These are phyloP conservation scores for Globodera ellingtonae DNA, from an alignment of 1,140 invertebrate genomes.

Conservation along the genomic window DNA sequence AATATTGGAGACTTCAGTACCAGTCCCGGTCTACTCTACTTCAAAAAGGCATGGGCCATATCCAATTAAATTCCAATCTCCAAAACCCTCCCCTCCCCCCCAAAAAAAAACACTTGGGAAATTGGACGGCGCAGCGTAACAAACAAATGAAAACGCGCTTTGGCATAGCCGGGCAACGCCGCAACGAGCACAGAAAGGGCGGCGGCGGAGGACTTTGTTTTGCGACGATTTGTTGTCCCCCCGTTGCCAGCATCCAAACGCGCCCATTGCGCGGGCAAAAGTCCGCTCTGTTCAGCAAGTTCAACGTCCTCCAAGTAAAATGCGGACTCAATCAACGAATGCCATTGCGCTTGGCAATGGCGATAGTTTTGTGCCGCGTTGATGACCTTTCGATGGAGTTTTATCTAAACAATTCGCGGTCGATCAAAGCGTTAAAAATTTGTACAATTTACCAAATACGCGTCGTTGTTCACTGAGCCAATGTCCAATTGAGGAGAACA, in stretches of 20 bases:
- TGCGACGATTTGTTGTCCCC: background rate
- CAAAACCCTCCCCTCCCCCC: background rate
- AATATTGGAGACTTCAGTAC: too few relatives aligned
- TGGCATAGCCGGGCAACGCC: slow-evolving; percentile 8
- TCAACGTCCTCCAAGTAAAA: slow-evolving; percentile 81
- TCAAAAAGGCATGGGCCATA: too few relatives aligned
- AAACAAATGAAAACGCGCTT: slow-evolving; percentile 47
- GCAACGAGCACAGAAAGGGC: background rate
- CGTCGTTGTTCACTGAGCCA: slow-evolving; percentile 19
- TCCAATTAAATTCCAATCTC: too few relatives aligned
- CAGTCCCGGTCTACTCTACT: too few relatives aligned
- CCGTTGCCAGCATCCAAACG: slow-evolving; percentile 12
- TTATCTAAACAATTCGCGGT: slow-evolving; percentile 52
- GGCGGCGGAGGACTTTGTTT: background rate
- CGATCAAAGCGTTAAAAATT: too few relatives aligned
- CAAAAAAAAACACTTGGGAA: slow-evolving; percentile 21
- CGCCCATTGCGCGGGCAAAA: slow-evolving; percentile 40
- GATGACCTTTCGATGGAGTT: slow-evolving; percentile 77
- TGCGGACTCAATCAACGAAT: slow-evolving; percentile 77
- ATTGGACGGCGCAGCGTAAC: slow-evolving; percentile 44
- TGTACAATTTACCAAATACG: slow-evolving; percentile 33
- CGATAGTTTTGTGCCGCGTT: slow-evolving; percentile 68
- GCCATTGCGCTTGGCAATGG: slow-evolving; percentile 87
- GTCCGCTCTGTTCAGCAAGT: slow-evolving; percentile 43
- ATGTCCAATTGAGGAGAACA: slow-evolving; percentile 1